Conservation (phyloP, 2,888 invertebrate species). For the Erebia ligea region DNA sequence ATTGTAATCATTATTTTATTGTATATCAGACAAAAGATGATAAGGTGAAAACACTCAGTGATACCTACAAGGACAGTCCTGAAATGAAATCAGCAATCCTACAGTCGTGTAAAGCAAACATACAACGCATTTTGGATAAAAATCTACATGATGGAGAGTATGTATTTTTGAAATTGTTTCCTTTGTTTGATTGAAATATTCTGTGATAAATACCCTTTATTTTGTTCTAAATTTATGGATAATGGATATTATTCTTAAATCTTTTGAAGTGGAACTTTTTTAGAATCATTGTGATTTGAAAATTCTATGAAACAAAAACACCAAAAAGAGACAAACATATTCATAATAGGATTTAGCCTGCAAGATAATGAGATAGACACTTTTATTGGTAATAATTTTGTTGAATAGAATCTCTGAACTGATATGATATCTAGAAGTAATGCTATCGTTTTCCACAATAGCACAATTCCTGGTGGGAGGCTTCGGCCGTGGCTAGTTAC, state of each 20-base stretch:
- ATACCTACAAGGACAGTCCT: slow-evolving; percentile 86
- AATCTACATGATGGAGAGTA: slow-evolving; percentile 86
- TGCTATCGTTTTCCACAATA: background rate
- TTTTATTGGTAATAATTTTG: too few relatives aligned
- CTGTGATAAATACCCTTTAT: background rate
- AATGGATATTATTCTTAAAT: too few relatives aligned
- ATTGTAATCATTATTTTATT: background rate
- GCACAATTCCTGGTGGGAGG: too few relatives aligned
- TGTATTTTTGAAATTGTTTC: slow-evolving; percentile 45
- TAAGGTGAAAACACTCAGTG: slow-evolving; percentile 86
- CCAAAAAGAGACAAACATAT: too few relatives aligned
- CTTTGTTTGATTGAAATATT: background rate
- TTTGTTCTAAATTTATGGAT: too few relatives aligned
- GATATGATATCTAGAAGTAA: background rate
- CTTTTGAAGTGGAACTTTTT: too few relatives aligned
- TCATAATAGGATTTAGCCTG: too few relatives aligned
- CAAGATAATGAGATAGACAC: too few relatives aligned
- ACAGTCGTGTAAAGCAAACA: slow-evolving; percentile 88
- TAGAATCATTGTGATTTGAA: too few relatives aligned
- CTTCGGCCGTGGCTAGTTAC: too few relatives aligned
- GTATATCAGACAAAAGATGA: slow-evolving; percentile 85
- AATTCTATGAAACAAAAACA: too few relatives aligned
- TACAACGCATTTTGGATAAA: slow-evolving; percentile 88
- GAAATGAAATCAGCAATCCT: slow-evolving; percentile 89
- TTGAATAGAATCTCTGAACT: too few relatives aligned